Evolutionary conservation across 2,113 vertebrate genomes (phyloP).

Genomic region (Camelus dromedarius): DNA sequence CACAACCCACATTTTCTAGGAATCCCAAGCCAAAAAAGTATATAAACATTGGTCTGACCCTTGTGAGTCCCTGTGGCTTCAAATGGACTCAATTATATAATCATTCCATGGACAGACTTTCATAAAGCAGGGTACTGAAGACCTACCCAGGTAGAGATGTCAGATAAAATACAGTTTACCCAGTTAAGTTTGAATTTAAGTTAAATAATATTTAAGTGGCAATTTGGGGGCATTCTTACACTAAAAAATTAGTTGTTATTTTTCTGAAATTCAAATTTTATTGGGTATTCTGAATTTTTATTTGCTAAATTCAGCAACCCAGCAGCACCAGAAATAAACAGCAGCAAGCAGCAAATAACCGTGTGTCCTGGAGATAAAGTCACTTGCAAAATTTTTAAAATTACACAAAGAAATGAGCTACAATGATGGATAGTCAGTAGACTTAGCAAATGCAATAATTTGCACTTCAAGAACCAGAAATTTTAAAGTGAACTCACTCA

Average conservation of each 20-base stretch:
- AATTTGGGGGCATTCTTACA: neutral
- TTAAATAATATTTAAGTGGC: neutral
- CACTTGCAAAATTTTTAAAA: neutral
- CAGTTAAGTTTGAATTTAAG: slow-evolving; percentile 13
- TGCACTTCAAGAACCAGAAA: neutral
- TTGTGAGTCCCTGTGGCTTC: neutral
- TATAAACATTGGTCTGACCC: neutral
- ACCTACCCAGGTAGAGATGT: neutral
- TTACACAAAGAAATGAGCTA: neutral
- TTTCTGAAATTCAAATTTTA: slow-evolving; percentile 33
- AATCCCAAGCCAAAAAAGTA: neutral
- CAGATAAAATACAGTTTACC: neutral
- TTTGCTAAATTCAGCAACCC: slow-evolving; percentile 5
- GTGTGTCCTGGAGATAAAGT: neutral
- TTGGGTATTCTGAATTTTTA: neutral
- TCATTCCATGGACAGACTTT: neutral
- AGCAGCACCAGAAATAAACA: neutral
- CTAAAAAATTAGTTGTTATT: neutral
- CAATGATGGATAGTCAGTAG: neutral
- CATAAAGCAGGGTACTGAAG: neutral
- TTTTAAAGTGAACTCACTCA: neutral
- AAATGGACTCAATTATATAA: neutral
- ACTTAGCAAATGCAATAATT: neutral
- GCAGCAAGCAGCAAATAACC: neutral
- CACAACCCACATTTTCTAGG: neutral